A percentile compares a stretch with the other conserved stretches of the same genome.
Evolutionary conservation across 2,113 vertebrate species (phyloP).

Genomic region (Urocynchramus pylzowi): DNA sequence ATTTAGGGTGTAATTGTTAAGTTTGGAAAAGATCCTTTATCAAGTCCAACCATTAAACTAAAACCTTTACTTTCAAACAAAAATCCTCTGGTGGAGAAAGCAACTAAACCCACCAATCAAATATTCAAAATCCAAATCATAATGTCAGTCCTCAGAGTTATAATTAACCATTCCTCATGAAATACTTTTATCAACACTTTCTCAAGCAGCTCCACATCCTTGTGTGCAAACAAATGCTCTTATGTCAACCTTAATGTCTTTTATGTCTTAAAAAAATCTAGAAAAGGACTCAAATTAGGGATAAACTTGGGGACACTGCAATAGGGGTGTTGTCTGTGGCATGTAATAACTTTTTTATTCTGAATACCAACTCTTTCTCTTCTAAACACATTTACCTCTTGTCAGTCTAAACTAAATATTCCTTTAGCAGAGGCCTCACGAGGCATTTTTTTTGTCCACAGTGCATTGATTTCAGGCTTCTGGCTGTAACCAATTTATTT

Average conservation of each 20-base stretch:
- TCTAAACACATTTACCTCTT: neutral
- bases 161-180: neutral
- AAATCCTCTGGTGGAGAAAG: neutral
- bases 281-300: neutral
- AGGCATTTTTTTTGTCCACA: neutral
- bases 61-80: neutral
- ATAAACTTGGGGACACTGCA: neutral
- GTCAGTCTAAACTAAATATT: neutral
- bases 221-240: neutral
- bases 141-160: neutral
- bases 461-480: neutral
- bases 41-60: fast-evolving
- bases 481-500: neutral
- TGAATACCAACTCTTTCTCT: neutral
- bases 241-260: neutral
- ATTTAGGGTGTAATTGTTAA: neutral
- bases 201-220: neutral
- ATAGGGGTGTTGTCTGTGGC: neutral
- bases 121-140: neutral
- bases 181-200: neutral
- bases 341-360: fast-evolving
- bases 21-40: neutral
- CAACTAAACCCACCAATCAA: neutral
- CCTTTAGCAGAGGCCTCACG: neutral
- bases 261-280: neutral